Percentiles rank a stretch among this genome's conserved stretches.
Conservation (phyloP, 2,888 invertebrate genomes). For the Eupithecia dodoneata region DNA sequence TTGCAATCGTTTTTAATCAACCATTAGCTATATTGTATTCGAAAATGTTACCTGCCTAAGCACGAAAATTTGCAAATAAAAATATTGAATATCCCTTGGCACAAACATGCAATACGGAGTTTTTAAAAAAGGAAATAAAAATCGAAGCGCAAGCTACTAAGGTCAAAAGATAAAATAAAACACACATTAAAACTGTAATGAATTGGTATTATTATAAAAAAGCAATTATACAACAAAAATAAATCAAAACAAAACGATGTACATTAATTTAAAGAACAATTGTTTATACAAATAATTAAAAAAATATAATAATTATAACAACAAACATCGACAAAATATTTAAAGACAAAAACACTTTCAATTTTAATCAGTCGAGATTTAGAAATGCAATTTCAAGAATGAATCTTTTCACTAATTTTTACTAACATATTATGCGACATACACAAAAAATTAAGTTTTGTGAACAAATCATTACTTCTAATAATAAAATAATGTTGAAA, state of each 20-base stretch:
- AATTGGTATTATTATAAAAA: constrained; percentile 90
- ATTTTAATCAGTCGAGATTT: constrained; percentile 82
- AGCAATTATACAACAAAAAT: constrained; percentile 90
- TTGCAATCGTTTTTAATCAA: constrained; percentile 18
- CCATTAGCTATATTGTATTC: not conserved
- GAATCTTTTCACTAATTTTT: constrained; percentile 68
- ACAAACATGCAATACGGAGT: constrained; percentile 66
- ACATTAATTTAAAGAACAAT: constrained; percentile 90
- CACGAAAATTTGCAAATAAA: not conserved
- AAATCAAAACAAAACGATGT: constrained; percentile 90
- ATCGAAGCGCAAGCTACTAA: constrained; percentile 68
- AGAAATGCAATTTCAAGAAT: constrained; percentile 83
- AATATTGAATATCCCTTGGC: constrained; percentile 61
- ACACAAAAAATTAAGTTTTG: constrained; percentile 54
- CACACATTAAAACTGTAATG: constrained; percentile 88
- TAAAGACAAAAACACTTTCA: constrained; percentile 83
- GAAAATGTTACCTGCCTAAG: constrained; percentile 15
- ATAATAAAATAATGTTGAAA: constrained; percentile 57
- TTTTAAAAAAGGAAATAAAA: constrained; percentile 53
- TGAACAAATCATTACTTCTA: constrained; percentile 51
- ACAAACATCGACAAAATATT: constrained; percentile 85
- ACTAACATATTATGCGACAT: constrained; percentile 80
- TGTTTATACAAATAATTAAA: constrained; percentile 88
- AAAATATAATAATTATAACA: constrained; percentile 86
- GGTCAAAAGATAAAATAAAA: constrained; percentile 82